These are phyloP conservation scores for Brachionus rubens DNA, from an alignment of 1,140 invertebrate species.

Conservation along the genomic window DNA sequence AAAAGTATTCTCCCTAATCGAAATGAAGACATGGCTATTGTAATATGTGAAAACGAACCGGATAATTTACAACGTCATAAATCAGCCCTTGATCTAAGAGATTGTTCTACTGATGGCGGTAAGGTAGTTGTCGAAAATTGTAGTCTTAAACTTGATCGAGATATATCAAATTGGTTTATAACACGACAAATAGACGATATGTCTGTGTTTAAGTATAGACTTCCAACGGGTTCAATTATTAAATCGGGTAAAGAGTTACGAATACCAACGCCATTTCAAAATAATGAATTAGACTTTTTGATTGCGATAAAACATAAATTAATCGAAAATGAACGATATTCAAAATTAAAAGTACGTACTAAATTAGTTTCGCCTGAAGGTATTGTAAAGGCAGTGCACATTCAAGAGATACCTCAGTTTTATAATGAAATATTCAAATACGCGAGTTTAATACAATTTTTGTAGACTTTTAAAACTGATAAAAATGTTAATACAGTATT, in stretches of 20 bases:
- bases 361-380: conserved; percentile 32
- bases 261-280: conserved; percentile 29
- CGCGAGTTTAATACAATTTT: conserved; percentile 44
- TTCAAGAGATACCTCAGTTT: conserved; percentile 43
- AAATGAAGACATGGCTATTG: not conserved
- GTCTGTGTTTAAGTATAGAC: conserved; percentile 18
- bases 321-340: conserved; percentile 11
- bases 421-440: conserved; percentile 45
- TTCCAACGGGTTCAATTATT: conserved; percentile 14
- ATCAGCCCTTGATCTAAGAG: not conserved
- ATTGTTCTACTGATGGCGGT: conserved; percentile 26
- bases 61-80: not conserved
- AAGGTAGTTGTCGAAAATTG: conserved; percentile 40
- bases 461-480: conserved; percentile 7
- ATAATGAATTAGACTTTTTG: conserved; percentile 26
- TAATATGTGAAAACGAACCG: not conserved
- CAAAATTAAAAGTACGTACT: conserved; percentile 24
- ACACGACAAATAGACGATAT: conserved; percentile 38
- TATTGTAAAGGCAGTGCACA: conserved; percentile 35
- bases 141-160: conserved; percentile 21
- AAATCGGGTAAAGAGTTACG: conserved; percentile 17
- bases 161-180: conserved; percentile 38
- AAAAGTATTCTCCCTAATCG: not conserved
- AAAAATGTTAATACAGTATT: conserved; percentile 21
- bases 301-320: conserved; percentile 15